Conservation (phyloP, 2,797 vertebrate species). For the Pipistrellus kuhlii region DNA sequence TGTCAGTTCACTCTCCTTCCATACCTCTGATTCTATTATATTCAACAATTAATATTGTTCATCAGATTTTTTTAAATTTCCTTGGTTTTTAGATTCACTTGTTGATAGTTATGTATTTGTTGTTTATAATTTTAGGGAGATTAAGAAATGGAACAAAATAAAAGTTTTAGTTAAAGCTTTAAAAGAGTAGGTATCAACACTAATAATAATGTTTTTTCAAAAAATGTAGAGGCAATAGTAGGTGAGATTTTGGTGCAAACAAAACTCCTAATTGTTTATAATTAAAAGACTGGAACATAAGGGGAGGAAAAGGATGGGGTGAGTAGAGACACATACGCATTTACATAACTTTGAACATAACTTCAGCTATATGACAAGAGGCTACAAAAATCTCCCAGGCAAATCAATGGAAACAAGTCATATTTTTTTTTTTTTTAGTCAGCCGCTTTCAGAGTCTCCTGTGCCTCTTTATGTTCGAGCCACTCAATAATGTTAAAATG, state of each 20-base stretch:
- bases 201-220: background rate
- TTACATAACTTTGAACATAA: background rate
- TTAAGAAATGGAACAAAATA: conserved; percentile 19
- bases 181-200: background rate
- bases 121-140: conserved; percentile 3
- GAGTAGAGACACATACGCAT: accelerated
- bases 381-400: background rate
- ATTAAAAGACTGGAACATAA: background rate
- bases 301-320: accelerated
- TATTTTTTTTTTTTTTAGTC: background rate
- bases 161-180: background rate
- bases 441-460: background rate
- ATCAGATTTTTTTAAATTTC: too few species aligned
- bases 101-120: too few species aligned
- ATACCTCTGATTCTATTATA: too few species aligned
- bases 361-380: background rate
- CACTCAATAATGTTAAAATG: background rate
- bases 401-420: background rate
- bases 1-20: too few species aligned
- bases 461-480: background rate
- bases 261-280: background rate
- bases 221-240: background rate
- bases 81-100: too few species aligned
- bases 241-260: background rate
- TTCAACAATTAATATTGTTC: too few species aligned